These are phyloP conservation scores for Percina caprodes DNA, from an alignment of 2,113 vertebrate genomes.

Conservation along the genomic window DNA sequence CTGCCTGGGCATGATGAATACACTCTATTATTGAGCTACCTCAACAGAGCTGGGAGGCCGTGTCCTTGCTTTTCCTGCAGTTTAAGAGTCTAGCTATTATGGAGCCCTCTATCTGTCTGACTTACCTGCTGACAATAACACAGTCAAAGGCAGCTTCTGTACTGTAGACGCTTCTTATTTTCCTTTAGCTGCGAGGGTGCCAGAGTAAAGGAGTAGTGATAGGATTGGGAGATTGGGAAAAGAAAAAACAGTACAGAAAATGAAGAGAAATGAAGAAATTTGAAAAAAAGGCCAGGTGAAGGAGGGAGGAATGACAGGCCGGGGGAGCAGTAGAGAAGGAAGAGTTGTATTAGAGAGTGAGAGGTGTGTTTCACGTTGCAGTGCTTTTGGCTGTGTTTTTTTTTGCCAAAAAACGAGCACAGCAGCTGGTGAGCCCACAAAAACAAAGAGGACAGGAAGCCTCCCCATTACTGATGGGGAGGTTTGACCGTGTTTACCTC, in stretches of 20 bases:
- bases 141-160: slow-evolving; percentile 2
- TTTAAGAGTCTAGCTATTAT: slow-evolving; percentile 34
- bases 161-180: slow-evolving; percentile 2
- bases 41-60: slow-evolving; percentile 28
- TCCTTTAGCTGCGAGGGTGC: background rate
- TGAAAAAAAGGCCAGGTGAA: background rate
- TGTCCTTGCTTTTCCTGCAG: slow-evolving; percentile 40
- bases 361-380: slow-evolving; percentile 17
- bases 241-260: background rate
- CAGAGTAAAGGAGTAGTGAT: slow-evolving; percentile 13
- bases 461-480: slow-evolving; percentile 18
- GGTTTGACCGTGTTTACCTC: slow-evolving; percentile 43
- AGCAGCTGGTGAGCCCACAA: slow-evolving; percentile 46
- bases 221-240: background rate
- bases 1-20: slow-evolving; percentile 56
- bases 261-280: background rate
- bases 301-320: background rate
- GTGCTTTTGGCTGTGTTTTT: slow-evolving; percentile 5
- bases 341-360: background rate
- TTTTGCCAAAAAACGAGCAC: slow-evolving; percentile 36
- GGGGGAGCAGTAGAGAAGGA: background rate
- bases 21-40: slow-evolving; percentile 58
- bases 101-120: slow-evolving; percentile 24
- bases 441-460: slow-evolving; percentile 65
- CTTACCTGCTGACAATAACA: slow-evolving; percentile 13